Conservation (phyloP, 1,140 invertebrate genomes). For the Drosophila oshimai region DNA sequence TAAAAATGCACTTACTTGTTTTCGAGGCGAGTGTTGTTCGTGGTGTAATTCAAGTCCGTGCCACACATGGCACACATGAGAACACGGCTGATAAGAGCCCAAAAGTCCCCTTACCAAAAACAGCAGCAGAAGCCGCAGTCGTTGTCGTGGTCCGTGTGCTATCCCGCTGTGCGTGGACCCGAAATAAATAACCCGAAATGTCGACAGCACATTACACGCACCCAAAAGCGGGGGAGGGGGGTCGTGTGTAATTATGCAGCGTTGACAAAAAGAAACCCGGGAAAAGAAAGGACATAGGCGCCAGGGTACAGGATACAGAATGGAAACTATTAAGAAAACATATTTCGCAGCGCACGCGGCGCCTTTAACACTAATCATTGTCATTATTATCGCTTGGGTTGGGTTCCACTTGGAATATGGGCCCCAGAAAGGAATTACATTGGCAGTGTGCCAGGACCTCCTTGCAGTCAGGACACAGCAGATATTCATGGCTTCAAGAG, state of each 20-base stretch:
- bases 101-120: conserved; percentile 40
- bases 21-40: no score
- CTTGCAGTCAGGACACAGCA: conserved; percentile 21
- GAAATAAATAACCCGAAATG: conserved; percentile 53
- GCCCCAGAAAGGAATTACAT: background rate
- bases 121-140: conserved; percentile 21
- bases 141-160: conserved; percentile 19
- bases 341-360: conserved; percentile 53
- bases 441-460: conserved; percentile 26
- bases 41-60: conserved; percentile 8
- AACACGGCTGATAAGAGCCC: conserved; percentile 42
- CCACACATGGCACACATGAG: conserved; percentile 14
- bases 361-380: conserved; percentile 70
- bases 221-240: background rate
- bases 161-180: conserved; percentile 28
- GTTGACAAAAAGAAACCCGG: conserved; percentile 57
- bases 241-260: conserved; percentile 67
- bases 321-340: conserved; percentile 63
- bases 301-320: conserved; percentile 18
- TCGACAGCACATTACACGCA: conserved; percentile 58
- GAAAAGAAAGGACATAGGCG: conserved; percentile 32
- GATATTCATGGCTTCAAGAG: conserved; percentile 58
- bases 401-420: background rate
- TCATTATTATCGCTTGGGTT: conserved; percentile 44
- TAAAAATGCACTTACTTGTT: no score